Evolutionary conservation across 2,888 invertebrate genomes (phyloP).

Genomic region (Cistogaster globosa): DNA sequence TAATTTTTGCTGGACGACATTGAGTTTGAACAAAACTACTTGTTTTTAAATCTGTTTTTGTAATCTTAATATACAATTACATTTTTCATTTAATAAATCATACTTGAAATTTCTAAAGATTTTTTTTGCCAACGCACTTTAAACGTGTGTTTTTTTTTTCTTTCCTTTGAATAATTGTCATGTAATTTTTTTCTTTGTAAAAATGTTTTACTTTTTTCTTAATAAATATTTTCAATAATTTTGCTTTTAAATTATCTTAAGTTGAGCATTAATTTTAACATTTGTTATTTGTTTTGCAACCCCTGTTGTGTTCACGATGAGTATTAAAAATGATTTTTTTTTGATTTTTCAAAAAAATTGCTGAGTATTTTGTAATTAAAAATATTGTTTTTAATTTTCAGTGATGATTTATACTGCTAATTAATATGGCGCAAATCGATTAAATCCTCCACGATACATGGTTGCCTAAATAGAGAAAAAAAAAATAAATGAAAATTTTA

Average conservation of each 20-base stretch:
- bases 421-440: constrained; percentile 97
- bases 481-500: neutral
- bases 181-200: constrained; percentile 37
- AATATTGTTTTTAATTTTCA: constrained; percentile 13
- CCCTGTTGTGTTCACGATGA: constrained; percentile 45
- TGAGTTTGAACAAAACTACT: constrained; percentile 77
- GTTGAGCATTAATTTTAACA: constrained; percentile 63
- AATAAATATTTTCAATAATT: constrained; percentile 53
- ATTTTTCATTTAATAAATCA: constrained; percentile 48
- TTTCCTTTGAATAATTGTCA: constrained; percentile 21
- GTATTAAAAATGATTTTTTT: constrained; percentile 15
- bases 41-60: constrained; percentile 57
- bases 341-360: constrained; percentile 31
- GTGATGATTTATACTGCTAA: constrained; percentile 71
- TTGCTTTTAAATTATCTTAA: constrained; percentile 55
- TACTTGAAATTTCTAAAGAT: constrained; percentile 42
- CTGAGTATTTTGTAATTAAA: constrained; percentile 55
- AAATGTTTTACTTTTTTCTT: constrained; percentile 34
- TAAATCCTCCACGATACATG: constrained; percentile 96
- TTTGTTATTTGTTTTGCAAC: constrained; percentile 57
- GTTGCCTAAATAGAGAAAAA: constrained; percentile 88
- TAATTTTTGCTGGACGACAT: constrained; percentile 79
- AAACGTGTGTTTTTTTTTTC: constrained; percentile 36
- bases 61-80: constrained; percentile 56
- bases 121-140: constrained; percentile 54